A percentile compares a stretch with the other conserved stretches of the same genome.
Evolutionary conservation across 2,888 invertebrate genomes (phyloP).

Genomic region (Gnatocerus cornutus): DNA sequence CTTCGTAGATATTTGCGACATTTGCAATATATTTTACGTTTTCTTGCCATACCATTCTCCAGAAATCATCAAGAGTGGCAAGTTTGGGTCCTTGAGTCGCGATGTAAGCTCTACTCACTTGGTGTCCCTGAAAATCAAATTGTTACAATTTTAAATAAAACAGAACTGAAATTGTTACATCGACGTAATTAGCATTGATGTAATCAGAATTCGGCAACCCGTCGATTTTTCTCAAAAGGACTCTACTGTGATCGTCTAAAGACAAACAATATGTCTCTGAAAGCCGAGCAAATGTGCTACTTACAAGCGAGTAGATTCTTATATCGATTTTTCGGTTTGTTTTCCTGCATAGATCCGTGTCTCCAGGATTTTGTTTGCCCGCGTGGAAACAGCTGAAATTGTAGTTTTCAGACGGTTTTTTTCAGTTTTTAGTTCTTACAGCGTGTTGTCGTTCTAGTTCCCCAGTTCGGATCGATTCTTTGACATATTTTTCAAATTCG

Average conservation of each 20-base stretch:
- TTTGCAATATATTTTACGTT: constrained; percentile 71
- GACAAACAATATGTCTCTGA: not conserved
- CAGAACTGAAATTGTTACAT: constrained; percentile 63
- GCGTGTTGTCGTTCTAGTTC: constrained; percentile 52
- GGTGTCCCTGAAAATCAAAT: constrained; percentile 64
- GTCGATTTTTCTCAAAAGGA: constrained; percentile 67
- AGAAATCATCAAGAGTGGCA: constrained; percentile 61
- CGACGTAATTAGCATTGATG: constrained; percentile 74
- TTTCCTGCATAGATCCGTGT: constrained; percentile 67
- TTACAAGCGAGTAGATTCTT: constrained; percentile 71
- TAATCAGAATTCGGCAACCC: constrained; percentile 71
- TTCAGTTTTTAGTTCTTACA: constrained; percentile 48
- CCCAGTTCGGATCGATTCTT: constrained; percentile 62
- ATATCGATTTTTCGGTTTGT: constrained; percentile 71
- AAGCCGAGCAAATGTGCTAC: not conserved
- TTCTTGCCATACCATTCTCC: constrained; percentile 72
- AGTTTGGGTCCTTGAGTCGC: not conserved
- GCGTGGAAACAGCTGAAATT: constrained; percentile 66
- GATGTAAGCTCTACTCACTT: constrained; percentile 44
- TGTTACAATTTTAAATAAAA: not conserved
- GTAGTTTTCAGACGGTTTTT: constrained; percentile 2
- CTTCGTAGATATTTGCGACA: constrained; percentile 72
- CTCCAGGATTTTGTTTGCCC: constrained; percentile 68
- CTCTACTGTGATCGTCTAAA: constrained; percentile 72
- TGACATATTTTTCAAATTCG: constrained; percentile 69